Evolutionary conservation across 2,113 vertebrate genomes (phyloP), one percentile per base, ranked within the genome.

Genomic region (Procapra przewalskii): DNA sequence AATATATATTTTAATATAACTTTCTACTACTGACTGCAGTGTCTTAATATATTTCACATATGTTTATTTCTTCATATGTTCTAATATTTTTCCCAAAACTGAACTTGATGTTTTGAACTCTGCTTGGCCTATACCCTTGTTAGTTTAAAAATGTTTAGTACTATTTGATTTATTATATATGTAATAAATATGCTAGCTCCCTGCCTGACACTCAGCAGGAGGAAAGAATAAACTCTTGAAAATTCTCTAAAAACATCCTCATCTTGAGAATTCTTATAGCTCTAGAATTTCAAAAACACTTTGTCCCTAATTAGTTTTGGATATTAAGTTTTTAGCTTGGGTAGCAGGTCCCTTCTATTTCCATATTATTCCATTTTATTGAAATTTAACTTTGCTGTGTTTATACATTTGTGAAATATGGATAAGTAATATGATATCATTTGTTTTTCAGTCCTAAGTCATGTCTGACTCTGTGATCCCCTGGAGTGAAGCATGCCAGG

Each of bases 41-140:
- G 21, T 60, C 55, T 97, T 96, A 97, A 94, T 90, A 75, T 96
- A 85, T 54, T 95, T 97, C 52, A 48, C 48, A 92, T 8, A 48
- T 91, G 54, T 90, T 52, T 96, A 12, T 95, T 96, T 94, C n/a
- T 90, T 92, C 13, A 60, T 79, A 10, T 55, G 31, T 91, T 96
- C 94, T 90, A 96, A 82, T 67, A 81, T 83, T 71, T 96, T 54
- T 31, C 14, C 81, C 31, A 11, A 75, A 92, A 93, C 59, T 96
- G 13, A 71, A 71, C 50, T 84, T 94, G 59, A 60, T 94, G 17
- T 75, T 90, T 86, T 88, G n/a, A 90, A 88, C 31, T 84, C 7
- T 95, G 10, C 11, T 64, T 88, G 7, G 7, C 8, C 16, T 90
- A 54, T 96, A 45, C 9, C 5, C 7, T 64, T 83, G 50, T 87